These are phyloP conservation scores for Urocyon cinereoargenteus DNA, from an alignment of 2,797 vertebrate genomes.

Conservation along the genomic window DNA sequence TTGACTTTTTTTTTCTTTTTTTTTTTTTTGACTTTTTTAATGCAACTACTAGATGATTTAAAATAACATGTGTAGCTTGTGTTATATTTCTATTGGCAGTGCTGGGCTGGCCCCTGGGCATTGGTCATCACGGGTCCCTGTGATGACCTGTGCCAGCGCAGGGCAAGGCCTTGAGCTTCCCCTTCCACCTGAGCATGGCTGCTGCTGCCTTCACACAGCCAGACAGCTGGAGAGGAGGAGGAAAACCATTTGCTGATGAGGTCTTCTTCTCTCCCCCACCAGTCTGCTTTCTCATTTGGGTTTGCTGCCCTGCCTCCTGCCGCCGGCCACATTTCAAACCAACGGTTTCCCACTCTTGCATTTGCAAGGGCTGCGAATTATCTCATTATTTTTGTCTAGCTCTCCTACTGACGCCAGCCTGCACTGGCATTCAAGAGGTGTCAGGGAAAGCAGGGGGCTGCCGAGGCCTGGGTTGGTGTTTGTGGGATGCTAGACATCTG, in stretches of 20 bases:
- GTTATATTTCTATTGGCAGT: not conserved
- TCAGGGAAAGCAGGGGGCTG: conserved; percentile 72
- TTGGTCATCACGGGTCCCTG: conserved; percentile 81
- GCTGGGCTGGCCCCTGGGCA: conserved; percentile 82
- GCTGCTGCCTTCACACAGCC: conserved; percentile 65
- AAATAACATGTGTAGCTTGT: rapidly evolving
- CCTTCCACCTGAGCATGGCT: conserved; percentile 41
- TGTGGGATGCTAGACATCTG: conserved; percentile 37
- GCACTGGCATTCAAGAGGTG: conserved; percentile 49
- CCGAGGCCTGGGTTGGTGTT: not conserved
- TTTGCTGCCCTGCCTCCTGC: conserved; percentile 65
- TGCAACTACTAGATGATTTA: not conserved
- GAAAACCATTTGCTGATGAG: conserved; percentile 78
- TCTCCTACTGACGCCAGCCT: conserved; percentile 55
- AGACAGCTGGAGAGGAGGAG: conserved; percentile 52
- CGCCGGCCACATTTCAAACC: conserved; percentile 71
- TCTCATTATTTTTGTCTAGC: conserved; percentile 67
- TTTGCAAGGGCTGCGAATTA: conserved; percentile 62
- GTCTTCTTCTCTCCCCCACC: conserved; percentile 62
- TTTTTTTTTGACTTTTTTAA: not conserved
- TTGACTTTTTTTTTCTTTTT: not conserved
- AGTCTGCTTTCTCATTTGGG: not conserved
- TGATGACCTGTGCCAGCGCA: conserved; percentile 76
- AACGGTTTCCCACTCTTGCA: conserved; percentile 51
- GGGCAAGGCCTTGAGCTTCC: conserved; percentile 63